These are phyloP conservation scores for Aphodius sticticus DNA, from an alignment of 2,888 invertebrate genomes.

Conservation along the genomic window DNA sequence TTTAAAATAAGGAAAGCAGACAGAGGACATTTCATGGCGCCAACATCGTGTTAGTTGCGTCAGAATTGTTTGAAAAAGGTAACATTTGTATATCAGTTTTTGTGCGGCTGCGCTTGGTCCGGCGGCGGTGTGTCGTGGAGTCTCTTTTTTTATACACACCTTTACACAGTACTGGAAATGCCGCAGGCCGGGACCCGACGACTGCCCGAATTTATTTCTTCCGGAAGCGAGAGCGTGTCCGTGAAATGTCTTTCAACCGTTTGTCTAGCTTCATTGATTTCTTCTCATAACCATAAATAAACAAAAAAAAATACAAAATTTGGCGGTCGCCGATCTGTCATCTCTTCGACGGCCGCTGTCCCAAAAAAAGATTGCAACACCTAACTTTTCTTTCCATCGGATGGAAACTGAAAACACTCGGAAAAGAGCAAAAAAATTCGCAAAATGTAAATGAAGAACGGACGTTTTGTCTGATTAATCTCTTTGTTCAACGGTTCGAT, in stretches of 20 bases:
- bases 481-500: conserved; percentile 42
- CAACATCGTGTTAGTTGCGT: conserved; percentile 21
- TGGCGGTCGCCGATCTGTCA: conserved; percentile 49
- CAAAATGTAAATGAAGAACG: conserved; percentile 55
- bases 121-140: conserved; percentile 8
- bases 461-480: conserved; percentile 49
- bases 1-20: conserved; percentile 58
- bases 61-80: conserved; percentile 26
- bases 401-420: conserved; percentile 38
- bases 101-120: conserved; percentile 38
- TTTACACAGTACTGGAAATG: conserved; percentile 29
- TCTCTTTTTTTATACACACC: conserved; percentile 51
- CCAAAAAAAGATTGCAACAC: conserved; percentile 58
- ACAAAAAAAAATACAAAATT: conserved; percentile 53
- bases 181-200: conserved; percentile 10
- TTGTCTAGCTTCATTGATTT: conserved; percentile 60
- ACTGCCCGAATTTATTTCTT: conserved; percentile 23
- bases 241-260: conserved; percentile 61
- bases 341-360: conserved; percentile 50
- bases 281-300: conserved; percentile 57
- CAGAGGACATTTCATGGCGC: conserved; percentile 60
- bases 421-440: conserved; percentile 57
- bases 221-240: conserved; percentile 46
- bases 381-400: conserved; percentile 55
- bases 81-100: conserved; percentile 29